Evolutionary conservation across 2,797 vertebrate species (phyloP).

Genomic region (Syngnathus acus): DNA sequence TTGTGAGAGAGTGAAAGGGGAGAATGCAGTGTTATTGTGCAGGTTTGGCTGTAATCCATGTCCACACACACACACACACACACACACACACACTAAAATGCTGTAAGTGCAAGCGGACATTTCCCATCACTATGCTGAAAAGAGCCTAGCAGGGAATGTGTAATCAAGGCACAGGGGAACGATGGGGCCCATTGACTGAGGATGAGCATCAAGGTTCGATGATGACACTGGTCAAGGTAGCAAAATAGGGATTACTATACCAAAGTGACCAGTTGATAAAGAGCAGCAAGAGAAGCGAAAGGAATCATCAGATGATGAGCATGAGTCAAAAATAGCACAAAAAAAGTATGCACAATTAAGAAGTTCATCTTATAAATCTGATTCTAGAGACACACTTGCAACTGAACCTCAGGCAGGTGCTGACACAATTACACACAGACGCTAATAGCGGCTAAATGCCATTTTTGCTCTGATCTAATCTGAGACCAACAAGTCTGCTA

Average conservation of each 20-base stretch:
- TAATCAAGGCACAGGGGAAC: conserved; percentile 19
- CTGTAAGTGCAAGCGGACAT: not conserved
- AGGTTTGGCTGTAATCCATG: conserved; percentile 15
- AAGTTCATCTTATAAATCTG: conserved; percentile 27
- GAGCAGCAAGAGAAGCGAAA: not conserved
- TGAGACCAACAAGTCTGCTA: conserved; percentile 42
- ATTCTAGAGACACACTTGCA: conserved; percentile 8
- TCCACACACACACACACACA: not conserved
- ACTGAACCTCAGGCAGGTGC: conserved; percentile 19
- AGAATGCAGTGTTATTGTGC: conserved; percentile 8
- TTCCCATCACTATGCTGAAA: conserved; percentile 12
- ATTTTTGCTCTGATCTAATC: conserved; percentile 43
- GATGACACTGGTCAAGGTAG: conserved; percentile 29
- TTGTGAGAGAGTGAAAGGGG: conserved; percentile 11
- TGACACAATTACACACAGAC: conserved; percentile 11
- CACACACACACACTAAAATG: conserved; percentile 7
- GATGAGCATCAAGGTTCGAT: conserved; percentile 18
- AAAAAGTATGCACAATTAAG: conserved; percentile 36
- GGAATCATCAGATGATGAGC: conserved; percentile 8
- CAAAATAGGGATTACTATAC: conserved; percentile 9
- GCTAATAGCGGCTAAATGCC: conserved; percentile 34
- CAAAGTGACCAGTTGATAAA: not conserved
- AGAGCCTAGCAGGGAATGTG: conserved; percentile 11
- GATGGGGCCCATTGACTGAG: conserved; percentile 8
- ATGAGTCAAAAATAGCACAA: conserved; percentile 3